A percentile compares a stretch with the other conserved stretches of the same genome.
Conservation (phyloP, 1,140 invertebrate genomes). For the Mylabris phalerata region DNA sequence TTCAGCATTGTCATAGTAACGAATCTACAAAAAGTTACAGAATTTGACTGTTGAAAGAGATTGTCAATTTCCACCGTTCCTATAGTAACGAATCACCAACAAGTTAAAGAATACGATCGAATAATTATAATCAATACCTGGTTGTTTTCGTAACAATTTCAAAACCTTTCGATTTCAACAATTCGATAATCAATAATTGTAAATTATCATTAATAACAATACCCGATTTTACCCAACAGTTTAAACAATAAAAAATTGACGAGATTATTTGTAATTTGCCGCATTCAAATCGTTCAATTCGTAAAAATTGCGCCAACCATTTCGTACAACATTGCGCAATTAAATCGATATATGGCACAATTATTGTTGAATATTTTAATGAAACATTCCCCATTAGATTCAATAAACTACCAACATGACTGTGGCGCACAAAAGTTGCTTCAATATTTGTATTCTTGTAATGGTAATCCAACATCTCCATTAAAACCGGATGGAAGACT, state of each 20-base stretch:
- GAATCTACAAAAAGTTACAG: too few relatives aligned
- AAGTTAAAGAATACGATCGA: too few relatives aligned
- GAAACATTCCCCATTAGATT: slow-evolving; percentile 29
- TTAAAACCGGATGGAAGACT: slow-evolving; percentile 41
- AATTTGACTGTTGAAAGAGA: too few relatives aligned
- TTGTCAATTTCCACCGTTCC: too few relatives aligned
- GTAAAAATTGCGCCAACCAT: slow-evolving; percentile 37
- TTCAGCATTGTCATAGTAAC: too few relatives aligned
- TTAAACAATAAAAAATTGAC: slow-evolving; percentile 26
- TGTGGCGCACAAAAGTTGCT: slow-evolving; percentile 44
- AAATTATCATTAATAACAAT: too few relatives aligned
- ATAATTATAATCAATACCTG: slow-evolving; percentile 12
- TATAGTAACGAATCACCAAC: too few relatives aligned
- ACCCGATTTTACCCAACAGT: too few relatives aligned
- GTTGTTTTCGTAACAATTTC: slow-evolving; percentile 28
- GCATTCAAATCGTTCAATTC: slow-evolving; percentile 30
- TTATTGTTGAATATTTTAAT: slow-evolving; percentile 6
- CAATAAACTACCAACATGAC: slow-evolving; percentile 46
- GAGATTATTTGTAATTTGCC: slow-evolving; percentile 38
- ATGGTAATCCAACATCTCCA: slow-evolving; percentile 47
- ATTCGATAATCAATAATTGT: slow-evolving; percentile 12
- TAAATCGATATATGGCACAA: slow-evolving; percentile 14
- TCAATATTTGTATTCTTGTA: slow-evolving; percentile 43
- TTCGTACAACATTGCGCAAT: slow-evolving; percentile 25
- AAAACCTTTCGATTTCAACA: slow-evolving; percentile 31